Conservation (phyloP, 2,797 vertebrate species). For the Discoglossus pictus region DNA sequence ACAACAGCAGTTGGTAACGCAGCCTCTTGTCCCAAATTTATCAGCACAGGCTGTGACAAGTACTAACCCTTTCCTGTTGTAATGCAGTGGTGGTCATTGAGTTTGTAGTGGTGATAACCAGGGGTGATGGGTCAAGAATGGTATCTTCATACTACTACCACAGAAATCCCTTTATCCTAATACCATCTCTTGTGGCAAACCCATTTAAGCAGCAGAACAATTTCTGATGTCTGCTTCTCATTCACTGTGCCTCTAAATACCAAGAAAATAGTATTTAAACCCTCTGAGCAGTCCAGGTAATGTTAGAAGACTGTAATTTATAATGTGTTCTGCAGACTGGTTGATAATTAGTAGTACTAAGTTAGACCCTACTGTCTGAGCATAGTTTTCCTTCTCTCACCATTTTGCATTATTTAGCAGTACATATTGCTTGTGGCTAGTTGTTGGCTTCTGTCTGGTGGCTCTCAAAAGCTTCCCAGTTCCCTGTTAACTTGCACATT, state of each 20-base stretch:
- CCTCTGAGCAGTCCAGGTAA: slow-evolving; percentile 16
- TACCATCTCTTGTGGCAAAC: slow-evolving; percentile 41
- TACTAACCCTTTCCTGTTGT: slow-evolving; percentile 62
- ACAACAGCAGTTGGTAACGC: slow-evolving; percentile 36
- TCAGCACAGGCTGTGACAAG: slow-evolving; percentile 50
- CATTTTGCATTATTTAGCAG: slow-evolving; percentile 32
- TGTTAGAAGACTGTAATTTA: slow-evolving; percentile 20
- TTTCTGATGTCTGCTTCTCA: slow-evolving; percentile 15
- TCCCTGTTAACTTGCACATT: not conserved
- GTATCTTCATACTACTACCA: slow-evolving; percentile 33
- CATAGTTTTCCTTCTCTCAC: slow-evolving; percentile 20
- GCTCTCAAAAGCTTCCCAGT: slow-evolving; percentile 1
- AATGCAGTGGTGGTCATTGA: slow-evolving; percentile 15
- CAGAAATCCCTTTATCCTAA: slow-evolving; percentile 27
- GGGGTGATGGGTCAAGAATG: slow-evolving; percentile 30
- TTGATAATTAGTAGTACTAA: slow-evolving; percentile 35
- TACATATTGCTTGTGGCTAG: slow-evolving; percentile 17
- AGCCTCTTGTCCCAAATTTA: slow-evolving; percentile 15
- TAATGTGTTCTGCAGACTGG: slow-evolving; percentile 35
- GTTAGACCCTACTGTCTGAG: slow-evolving; percentile 9
- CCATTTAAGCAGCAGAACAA: slow-evolving; percentile 30
- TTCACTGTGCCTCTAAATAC: slow-evolving; percentile 48
- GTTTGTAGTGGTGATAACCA: slow-evolving; percentile 40
- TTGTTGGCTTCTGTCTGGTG: slow-evolving; percentile 28
- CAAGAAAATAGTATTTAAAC: slow-evolving; percentile 47